Conservation (phyloP, 1,140 invertebrate genomes). For the Drosophila ogumai region DNA sequence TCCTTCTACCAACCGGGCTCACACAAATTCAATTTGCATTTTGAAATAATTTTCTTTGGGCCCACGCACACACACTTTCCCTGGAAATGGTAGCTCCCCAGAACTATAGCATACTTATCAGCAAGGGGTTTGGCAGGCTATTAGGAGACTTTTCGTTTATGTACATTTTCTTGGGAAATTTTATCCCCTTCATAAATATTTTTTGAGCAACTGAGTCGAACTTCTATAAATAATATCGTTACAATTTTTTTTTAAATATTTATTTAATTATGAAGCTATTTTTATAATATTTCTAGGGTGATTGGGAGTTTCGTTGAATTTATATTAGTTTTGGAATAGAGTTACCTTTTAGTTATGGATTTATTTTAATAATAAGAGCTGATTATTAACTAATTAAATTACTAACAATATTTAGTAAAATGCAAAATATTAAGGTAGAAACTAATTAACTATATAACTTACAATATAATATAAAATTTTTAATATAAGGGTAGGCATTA, state of each 20-base stretch:
- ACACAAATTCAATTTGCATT: conserved; percentile 75
- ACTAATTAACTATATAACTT: too few relatives aligned
- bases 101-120: conserved; percentile 45
- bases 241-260: too few relatives aligned
- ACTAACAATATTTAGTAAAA: too few relatives aligned
- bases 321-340: neutral
- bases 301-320: neutral
- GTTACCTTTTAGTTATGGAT: neutral
- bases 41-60: conserved; percentile 37
- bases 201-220: too few relatives aligned
- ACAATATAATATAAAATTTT: neutral
- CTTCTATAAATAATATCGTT: neutral
- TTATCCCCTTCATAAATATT: neutral
- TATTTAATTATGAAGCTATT: neutral
- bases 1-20: neutral
- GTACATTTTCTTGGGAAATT: neutral
- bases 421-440: too few relatives aligned
- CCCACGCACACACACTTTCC: conserved; percentile 19
- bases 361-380: too few relatives aligned
- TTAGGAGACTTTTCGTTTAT: too few relatives aligned
- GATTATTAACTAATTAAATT: too few relatives aligned
- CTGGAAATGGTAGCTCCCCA: conserved; percentile 41
- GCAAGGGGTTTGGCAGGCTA: neutral
- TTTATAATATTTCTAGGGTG: neutral
- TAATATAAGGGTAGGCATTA: neutral